Evolutionary conservation across 2,888 invertebrate genomes (phyloP).

Genomic region (Isoperla grammatica): DNA sequence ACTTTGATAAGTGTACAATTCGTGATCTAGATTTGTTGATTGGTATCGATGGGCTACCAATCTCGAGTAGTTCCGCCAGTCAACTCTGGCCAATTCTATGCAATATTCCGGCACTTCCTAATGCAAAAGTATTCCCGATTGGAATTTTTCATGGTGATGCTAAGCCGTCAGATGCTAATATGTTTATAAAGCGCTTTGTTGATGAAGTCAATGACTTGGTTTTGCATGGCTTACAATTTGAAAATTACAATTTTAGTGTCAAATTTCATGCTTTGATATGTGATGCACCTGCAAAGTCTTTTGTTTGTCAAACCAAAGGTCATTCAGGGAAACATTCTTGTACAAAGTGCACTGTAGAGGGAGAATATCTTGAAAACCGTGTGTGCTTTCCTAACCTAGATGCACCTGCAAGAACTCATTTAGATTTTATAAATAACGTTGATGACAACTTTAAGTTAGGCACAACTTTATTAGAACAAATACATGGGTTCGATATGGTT

Average conservation of each 20-base stretch:
- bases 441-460: slow-evolving; percentile 21
- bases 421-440: slow-evolving; percentile 21
- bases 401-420: slow-evolving; percentile 20
- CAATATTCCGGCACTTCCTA: too few relatives aligned
- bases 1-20: too few relatives aligned
- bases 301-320: slow-evolving; percentile 16
- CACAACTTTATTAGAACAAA: slow-evolving; percentile 18
- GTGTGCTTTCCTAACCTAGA: slow-evolving; percentile 24
- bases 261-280: too few relatives aligned
- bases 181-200: too few relatives aligned
- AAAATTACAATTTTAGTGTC: not conserved
- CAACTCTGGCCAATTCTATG: too few relatives aligned
- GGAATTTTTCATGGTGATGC: too few relatives aligned
- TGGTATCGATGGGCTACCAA: too few relatives aligned
- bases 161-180: too few relatives aligned
- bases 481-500: slow-evolving; percentile 22
- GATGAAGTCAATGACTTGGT: slow-evolving; percentile 17
- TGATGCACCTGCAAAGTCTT: too few relatives aligned
- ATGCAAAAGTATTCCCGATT: too few relatives aligned
- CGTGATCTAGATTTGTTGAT: too few relatives aligned
- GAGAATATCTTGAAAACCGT: slow-evolving; percentile 13
- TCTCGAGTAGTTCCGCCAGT: too few relatives aligned
- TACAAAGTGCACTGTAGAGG: slow-evolving; percentile 23
- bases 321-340: slow-evolving; percentile 25
- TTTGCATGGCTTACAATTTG: not conserved